These are phyloP conservation scores for Semicossyphus pulcher DNA, from an alignment of 2,113 vertebrate genomes.

Conservation along the genomic window DNA sequence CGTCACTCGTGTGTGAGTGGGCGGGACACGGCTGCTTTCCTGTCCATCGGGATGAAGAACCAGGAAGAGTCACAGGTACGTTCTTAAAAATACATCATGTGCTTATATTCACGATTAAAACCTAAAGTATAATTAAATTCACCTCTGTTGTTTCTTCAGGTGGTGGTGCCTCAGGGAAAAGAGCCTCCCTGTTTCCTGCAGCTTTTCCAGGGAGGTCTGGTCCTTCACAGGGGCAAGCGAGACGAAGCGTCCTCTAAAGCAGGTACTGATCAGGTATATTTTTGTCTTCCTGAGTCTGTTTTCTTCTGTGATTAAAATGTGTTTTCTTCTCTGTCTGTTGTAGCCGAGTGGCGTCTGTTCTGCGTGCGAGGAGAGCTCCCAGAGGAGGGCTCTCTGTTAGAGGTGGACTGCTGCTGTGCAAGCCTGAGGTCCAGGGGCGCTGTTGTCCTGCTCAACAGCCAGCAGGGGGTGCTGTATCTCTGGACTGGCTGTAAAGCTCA, in stretches of 20 bases:
- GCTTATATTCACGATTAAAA: too few species aligned
- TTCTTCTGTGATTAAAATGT: not conserved
- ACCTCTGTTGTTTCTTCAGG: conserved; percentile 66
- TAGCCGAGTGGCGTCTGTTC: conserved; percentile 79
- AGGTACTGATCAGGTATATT: conserved; percentile 56
- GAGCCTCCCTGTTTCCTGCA: conserved; percentile 86
- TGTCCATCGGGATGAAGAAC: conserved; percentile 72
- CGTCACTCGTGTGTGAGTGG: conserved; percentile 69
- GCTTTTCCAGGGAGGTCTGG: conserved; percentile 84
- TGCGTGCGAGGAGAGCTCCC: conserved; percentile 80
- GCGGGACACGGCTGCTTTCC: conserved; percentile 74
- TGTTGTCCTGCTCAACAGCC: conserved; percentile 77
- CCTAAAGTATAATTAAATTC: too few species aligned
- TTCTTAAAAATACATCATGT: not conserved
- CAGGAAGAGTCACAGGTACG: conserved; percentile 72
- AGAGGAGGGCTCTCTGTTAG: conserved; percentile 79
- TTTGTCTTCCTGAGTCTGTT: not conserved
- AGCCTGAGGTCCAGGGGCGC: conserved; percentile 83
- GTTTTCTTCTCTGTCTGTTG: not conserved
- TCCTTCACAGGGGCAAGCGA: conserved; percentile 76
- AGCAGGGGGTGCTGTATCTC: conserved; percentile 79
- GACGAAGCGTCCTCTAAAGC: conserved; percentile 50
- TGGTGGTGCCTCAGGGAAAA: conserved; percentile 80
- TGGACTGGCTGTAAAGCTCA: conserved; percentile 85
- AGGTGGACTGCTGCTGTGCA: conserved; percentile 77